These are phyloP conservation scores for Otocyon megalotis DNA, from an alignment of 2,113 vertebrate species.

Conservation along the genomic window DNA sequence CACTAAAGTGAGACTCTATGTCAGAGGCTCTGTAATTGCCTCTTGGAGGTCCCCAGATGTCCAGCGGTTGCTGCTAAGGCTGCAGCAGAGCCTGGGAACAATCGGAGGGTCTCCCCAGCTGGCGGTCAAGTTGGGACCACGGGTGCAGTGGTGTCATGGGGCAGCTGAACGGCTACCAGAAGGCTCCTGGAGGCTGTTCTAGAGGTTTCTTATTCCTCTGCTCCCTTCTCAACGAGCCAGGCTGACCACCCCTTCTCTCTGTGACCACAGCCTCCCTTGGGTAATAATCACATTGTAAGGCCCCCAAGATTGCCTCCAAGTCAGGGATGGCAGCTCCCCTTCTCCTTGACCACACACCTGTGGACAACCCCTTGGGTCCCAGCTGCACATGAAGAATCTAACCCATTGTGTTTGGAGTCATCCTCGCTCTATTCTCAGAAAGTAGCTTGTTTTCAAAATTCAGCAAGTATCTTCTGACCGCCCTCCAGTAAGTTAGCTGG, in stretches of 20 bases:
- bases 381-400: fast-evolving
- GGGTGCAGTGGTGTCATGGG: too few species aligned
- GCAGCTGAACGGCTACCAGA: too few species aligned
- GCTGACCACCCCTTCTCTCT: neutral
- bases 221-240: neutral
- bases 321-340: fast-evolving
- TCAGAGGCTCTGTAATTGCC: fast-evolving
- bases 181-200: neutral
- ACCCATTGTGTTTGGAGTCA: neutral
- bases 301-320: neutral
- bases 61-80: neutral
- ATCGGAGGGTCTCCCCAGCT: neutral
- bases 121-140: fast-evolving
- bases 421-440: neutral
- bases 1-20: too few species aligned
- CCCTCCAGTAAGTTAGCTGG: neutral
- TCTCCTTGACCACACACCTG: neutral
- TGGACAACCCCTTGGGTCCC: neutral
- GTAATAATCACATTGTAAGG: neutral
- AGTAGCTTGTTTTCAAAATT: neutral
- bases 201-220: neutral
- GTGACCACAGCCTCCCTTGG: neutral
- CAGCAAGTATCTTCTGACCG: neutral
- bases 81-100: neutral
- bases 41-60: neutral